These are phyloP conservation scores for Brenthis ino DNA, from an alignment of 2,888 invertebrate genomes.

Conservation along the genomic window DNA sequence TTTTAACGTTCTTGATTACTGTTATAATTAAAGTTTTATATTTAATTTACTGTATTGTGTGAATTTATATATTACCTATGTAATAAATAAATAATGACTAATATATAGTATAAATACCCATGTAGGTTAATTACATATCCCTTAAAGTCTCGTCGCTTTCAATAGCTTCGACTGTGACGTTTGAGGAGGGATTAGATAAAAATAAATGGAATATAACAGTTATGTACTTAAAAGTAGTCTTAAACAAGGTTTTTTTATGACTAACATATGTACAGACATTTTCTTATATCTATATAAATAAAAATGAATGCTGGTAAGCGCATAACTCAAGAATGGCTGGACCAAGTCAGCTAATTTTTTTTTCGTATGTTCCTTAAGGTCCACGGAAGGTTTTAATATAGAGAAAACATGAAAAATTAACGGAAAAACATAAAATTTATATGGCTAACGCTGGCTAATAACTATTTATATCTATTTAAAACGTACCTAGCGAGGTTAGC, in stretches of 20 bases:
- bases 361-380: too few species aligned
- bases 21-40: not conserved
- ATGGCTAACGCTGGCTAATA: too few species aligned
- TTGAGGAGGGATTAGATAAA: conserved; percentile 67
- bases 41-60: too few species aligned
- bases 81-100: not conserved
- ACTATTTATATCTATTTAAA: too few species aligned
- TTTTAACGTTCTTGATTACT: conserved; percentile 7
- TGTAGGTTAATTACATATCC: conserved; percentile 43
- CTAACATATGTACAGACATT: conserved; percentile 13
- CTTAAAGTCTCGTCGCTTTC: conserved; percentile 62
- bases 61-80: not conserved
- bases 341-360: too few species aligned
- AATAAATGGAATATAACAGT: not conserved
- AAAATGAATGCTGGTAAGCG: too few species aligned
- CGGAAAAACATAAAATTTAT: too few species aligned
- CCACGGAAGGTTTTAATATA: too few species aligned
- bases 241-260: conserved; percentile 11
- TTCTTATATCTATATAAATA: too few species aligned
- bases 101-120: not conserved
- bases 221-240: conserved; percentile 6
- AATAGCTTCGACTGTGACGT: conserved; percentile 50
- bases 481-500: too few species aligned
- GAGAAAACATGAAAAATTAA: too few species aligned
- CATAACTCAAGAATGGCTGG: too few species aligned